Conservation (phyloP, 2,113 vertebrate species). For the Fregata magnificens region DNA sequence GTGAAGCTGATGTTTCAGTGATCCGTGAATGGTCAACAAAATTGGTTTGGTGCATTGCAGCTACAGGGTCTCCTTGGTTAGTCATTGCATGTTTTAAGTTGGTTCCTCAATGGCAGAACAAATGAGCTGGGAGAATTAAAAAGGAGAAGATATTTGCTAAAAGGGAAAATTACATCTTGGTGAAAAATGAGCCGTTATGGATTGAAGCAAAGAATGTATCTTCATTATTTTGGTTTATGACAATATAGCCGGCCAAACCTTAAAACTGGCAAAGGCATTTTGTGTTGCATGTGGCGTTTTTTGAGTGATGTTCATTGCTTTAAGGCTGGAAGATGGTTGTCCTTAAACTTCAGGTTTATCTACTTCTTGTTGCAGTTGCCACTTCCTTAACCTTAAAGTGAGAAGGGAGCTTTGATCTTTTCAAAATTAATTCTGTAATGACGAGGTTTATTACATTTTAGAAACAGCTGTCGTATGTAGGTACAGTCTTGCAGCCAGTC, state of each 20-base stretch:
- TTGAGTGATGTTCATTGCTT: not conserved
- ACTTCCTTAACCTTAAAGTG: not conserved
- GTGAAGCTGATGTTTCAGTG: not conserved
- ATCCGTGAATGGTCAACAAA: not conserved
- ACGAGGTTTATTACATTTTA: not conserved
- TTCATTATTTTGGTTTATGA: not conserved
- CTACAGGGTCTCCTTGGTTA: slow-evolving; percentile 23
- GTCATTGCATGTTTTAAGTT: not conserved
- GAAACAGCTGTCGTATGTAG: not conserved
- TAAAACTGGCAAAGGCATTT: not conserved
- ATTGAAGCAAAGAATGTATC: not conserved
- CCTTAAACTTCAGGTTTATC: not conserved
- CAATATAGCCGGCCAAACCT: not conserved
- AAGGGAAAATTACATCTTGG: not conserved
- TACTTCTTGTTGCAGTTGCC: not conserved
- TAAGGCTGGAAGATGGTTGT: not conserved
- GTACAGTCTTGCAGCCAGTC: not conserved
- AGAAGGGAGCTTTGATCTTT: not conserved
- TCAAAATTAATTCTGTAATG: not conserved
- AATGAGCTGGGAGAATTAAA: not conserved
- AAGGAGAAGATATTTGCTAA: not conserved
- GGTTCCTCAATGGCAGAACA: not conserved
- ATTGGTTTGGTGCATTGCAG: slow-evolving; percentile 29
- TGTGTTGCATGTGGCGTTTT: not conserved
- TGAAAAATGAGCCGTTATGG: not conserved